These are phyloP conservation scores for Gallinago undulata DNA, from an alignment of 2,113 vertebrate genomes.

Conservation along the genomic window DNA sequence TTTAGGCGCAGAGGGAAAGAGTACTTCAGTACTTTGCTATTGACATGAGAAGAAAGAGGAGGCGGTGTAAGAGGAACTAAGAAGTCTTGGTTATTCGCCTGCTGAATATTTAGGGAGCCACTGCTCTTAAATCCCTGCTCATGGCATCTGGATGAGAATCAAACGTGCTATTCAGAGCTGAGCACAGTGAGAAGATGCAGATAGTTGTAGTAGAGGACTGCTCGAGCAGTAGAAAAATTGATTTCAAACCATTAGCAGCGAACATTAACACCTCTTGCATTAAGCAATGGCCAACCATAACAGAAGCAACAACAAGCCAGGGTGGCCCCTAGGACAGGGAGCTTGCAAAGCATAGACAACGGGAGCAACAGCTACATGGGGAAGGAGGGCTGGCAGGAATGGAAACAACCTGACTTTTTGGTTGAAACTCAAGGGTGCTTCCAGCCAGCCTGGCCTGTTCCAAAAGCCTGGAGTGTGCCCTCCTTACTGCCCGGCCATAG, in stretches of 20 bases:
- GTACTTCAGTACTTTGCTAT: conserved; percentile 24
- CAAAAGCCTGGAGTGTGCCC: rapidly evolving
- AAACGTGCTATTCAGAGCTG: not conserved
- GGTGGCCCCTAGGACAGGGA: not conserved
- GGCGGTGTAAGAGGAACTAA: conserved; percentile 31
- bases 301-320: not conserved
- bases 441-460: not conserved
- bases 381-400: not conserved
- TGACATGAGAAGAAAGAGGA: conserved; percentile 35
- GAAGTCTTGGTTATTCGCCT: conserved; percentile 28
- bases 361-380: not conserved
- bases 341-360: not conserved
- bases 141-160: not conserved
- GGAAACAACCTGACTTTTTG: not conserved
- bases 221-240: not conserved
- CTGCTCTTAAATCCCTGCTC: not conserved
- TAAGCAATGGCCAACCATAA: not conserved
- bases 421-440: not conserved
- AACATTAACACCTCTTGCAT: not conserved
- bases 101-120: conserved; percentile 41
- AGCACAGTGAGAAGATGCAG: not conserved
- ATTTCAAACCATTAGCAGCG: rapidly evolving
- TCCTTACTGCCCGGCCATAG: not conserved
- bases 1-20: not conserved
- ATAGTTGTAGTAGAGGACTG: not conserved